Percentiles rank a stretch among this genome's conserved stretches.
These are phyloP conservation scores for Sinhomidia bicolor DNA, from an alignment of 2,888 invertebrate genomes.

Conservation along the genomic window DNA sequence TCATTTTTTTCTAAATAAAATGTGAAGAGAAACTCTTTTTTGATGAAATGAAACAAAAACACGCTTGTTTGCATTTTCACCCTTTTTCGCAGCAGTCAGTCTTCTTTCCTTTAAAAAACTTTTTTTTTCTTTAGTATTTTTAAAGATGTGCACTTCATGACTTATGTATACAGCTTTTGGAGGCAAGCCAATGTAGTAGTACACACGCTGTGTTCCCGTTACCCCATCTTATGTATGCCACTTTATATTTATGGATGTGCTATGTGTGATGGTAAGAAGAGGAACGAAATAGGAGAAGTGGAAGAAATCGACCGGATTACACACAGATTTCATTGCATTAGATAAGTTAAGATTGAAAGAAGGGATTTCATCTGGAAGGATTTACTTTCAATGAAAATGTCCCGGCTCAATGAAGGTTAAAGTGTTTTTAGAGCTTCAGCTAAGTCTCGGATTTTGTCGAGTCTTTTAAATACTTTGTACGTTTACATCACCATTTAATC, in stretches of 20 bases:
- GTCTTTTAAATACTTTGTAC: constrained; percentile 6
- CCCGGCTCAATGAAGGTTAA: neutral
- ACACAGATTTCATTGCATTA: constrained; percentile 13
- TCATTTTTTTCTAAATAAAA: neutral
- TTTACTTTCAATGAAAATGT: constrained; percentile 30
- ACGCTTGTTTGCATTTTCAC: constrained; percentile 14
- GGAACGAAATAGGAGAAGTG: constrained; percentile 15
- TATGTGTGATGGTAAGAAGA: neutral
- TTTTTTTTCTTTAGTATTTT: neutral
- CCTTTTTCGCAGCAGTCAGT: neutral
- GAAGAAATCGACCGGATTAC: constrained; percentile 39
- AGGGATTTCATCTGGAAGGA: constrained; percentile 1
- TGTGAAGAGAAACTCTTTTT: neutral
- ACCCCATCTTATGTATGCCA: constrained; percentile 46
- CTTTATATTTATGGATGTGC: constrained; percentile 28
- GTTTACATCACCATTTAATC: neutral
- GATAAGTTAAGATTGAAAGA: neutral
- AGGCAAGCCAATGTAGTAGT: constrained; percentile 52
- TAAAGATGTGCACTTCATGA: neutral
- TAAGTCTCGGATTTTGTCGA: neutral
- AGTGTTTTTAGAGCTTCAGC: neutral
- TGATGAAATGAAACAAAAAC: constrained; percentile 8
- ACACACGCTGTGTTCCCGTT: constrained; percentile 8
- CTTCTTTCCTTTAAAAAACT: neutral
- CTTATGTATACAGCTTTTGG: constrained; percentile 20